Percentiles rank a stretch among this genome's conserved stretches.
Evolutionary conservation across 2,113 vertebrate species (phyloP).

Genomic region (Paradisaea rubra): DNA sequence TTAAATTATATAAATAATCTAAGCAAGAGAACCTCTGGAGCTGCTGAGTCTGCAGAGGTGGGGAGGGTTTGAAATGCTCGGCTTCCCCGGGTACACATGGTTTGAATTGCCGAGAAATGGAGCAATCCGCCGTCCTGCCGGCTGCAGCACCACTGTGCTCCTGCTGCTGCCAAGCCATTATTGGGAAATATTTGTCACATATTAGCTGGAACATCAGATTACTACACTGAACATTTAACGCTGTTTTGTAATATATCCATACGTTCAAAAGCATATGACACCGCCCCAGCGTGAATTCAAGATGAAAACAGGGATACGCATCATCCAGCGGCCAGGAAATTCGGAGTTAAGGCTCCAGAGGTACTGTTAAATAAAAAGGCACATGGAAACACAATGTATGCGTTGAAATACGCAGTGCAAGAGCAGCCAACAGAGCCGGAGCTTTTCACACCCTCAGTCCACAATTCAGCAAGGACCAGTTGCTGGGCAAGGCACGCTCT

Average conservation of each 20-base stretch:
- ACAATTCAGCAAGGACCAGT: not conserved
- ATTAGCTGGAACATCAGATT: constrained; percentile 53
- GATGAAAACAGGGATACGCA: not conserved
- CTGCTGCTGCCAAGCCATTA: constrained; percentile 7
- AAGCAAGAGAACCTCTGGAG: not conserved
- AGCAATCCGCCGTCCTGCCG: not conserved
- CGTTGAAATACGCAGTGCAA: rapidly evolving
- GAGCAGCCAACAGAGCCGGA: not conserved
- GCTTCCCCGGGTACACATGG: not conserved
- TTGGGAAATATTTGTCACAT: constrained; percentile 61
- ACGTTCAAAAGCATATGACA: not conserved
- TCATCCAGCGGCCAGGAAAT: not conserved
- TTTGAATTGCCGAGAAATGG: constrained; percentile 18
- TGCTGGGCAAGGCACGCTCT: not conserved
- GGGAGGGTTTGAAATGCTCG: not conserved
- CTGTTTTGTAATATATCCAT: not conserved
- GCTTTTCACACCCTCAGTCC: not conserved
- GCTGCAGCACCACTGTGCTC: not conserved
- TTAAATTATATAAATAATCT: not conserved
- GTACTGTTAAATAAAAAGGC: not conserved
- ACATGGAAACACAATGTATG: rapidly evolving
- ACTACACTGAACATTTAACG: constrained; percentile 13
- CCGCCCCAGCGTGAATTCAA: not conserved
- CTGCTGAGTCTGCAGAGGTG: not conserved
- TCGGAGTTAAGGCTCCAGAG: not conserved